Percentiles rank a stretch among this genome's conserved stretches.
Evolutionary conservation across 2,888 invertebrate genomes (phyloP).

Genomic region (Apotomis turbidana): DNA sequence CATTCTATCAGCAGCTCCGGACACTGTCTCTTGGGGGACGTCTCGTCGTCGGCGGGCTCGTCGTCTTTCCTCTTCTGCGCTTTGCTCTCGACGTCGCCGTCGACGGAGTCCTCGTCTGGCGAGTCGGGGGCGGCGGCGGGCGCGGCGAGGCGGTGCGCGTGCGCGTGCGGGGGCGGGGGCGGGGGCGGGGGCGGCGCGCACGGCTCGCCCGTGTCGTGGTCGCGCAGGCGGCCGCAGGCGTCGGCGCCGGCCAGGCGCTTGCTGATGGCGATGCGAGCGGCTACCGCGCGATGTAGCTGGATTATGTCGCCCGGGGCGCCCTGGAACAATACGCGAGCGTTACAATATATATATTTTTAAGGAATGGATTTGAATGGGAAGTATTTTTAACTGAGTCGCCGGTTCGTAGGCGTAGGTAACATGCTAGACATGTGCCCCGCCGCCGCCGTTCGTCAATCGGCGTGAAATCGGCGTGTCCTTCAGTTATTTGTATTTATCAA

Average conservation of each 20-base stretch:
- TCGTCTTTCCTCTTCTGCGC: slow-evolving; percentile 66
- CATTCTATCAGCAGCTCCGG: slow-evolving; percentile 70
- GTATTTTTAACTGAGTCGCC: too few species aligned
- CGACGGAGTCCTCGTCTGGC: slow-evolving; percentile 54
- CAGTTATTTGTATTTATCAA: too few species aligned
- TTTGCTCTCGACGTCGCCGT: slow-evolving; percentile 60
- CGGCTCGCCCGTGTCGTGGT: slow-evolving; percentile 10
- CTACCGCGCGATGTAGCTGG: slow-evolving; percentile 67
- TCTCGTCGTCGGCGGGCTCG: slow-evolving; percentile 63
- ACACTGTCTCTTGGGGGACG: slow-evolving; percentile 77
- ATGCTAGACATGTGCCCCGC: too few species aligned
- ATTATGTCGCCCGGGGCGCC: slow-evolving; percentile 72
- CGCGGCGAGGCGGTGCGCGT: slow-evolving; percentile 46
- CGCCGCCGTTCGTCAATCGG: too few species aligned
- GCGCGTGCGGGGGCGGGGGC: slow-evolving; percentile 1
- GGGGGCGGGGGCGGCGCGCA: background rate
- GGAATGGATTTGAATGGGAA: too few species aligned
- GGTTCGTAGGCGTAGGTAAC: too few species aligned
- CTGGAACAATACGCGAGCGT: slow-evolving; percentile 53
- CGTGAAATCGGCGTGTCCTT: too few species aligned
- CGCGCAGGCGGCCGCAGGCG: slow-evolving; percentile 32
- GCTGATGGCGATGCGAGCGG: slow-evolving; percentile 64
- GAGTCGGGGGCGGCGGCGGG: slow-evolving; percentile 41
- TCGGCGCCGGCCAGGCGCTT: slow-evolving; percentile 52
- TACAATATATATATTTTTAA: too few species aligned